Conservation (phyloP, 2,113 vertebrate genomes). For the Poecilia latipinna region DNA sequence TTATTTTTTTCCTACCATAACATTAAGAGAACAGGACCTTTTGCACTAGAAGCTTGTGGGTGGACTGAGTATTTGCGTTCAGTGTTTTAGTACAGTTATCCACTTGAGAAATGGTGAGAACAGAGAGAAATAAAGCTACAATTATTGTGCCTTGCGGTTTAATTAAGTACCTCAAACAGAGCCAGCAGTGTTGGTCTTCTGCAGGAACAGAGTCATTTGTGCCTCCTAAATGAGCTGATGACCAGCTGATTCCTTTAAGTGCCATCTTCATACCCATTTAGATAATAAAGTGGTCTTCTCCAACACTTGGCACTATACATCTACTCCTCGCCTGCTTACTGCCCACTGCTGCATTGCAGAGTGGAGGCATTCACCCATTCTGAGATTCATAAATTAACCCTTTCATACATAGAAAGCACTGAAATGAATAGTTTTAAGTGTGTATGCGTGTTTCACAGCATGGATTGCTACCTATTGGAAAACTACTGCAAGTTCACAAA, state of each 20-base stretch:
- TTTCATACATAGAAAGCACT: background rate
- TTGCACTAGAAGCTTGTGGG: constrained; percentile 4
- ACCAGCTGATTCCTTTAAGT: constrained; percentile 52
- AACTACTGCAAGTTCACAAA: background rate
- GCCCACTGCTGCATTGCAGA: constrained; percentile 22
- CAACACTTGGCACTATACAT: constrained; percentile 21
- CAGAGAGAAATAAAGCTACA: constrained; percentile 15
- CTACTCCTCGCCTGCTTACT: background rate
- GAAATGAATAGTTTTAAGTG: background rate
- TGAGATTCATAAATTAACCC: background rate
- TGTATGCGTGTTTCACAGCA: no score
- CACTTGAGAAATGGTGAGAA: constrained; percentile 8
- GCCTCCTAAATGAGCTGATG: constrained; percentile 44
- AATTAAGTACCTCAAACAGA: constrained; percentile 49
- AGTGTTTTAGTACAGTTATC: constrained; percentile 9
- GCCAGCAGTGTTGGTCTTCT: background rate
- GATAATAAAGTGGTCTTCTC: constrained; percentile 29
- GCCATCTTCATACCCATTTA: constrained; percentile 32
- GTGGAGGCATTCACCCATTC: background rate
- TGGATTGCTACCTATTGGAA: background rate
- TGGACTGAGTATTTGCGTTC: background rate
- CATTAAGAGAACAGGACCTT: background rate
- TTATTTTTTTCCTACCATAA: background rate
- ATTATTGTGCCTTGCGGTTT: constrained; percentile 35
- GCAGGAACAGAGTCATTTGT: constrained; percentile 42